phyloP scores from a whole-genome alignment of 2,797 vertebrate genomes.

The Propithecus perrieri region DNA sequence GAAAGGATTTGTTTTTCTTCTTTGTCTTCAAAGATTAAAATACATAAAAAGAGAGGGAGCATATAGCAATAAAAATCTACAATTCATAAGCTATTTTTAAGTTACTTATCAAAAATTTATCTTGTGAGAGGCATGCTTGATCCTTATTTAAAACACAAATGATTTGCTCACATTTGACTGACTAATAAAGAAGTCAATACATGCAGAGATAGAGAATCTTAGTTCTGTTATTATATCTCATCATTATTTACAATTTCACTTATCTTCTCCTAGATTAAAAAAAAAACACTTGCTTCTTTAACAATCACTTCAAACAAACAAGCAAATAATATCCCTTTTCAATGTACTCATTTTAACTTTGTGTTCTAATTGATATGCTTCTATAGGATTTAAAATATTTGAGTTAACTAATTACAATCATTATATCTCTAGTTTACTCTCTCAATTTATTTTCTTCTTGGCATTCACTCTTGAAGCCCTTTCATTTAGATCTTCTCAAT shows the following conservation, averaged over 20 bases:
- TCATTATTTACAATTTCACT: neutral
- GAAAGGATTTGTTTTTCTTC: neutral
- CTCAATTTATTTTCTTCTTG: neutral
- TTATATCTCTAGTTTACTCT: neutral
- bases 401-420: neutral
- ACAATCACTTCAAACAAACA: neutral
- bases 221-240: neutral
- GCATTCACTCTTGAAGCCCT: neutral
- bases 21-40: constrained; percentile 13
- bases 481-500: neutral
- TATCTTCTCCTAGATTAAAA: neutral
- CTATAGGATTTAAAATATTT: neutral
- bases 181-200: neutral
- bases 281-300: neutral
- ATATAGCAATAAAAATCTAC: neutral
- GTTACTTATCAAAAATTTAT: neutral
- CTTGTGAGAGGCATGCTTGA: neutral
- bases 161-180: neutral
- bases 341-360: neutral
- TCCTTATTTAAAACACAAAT: neutral
- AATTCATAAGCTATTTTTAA: neutral
- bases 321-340: neutral
- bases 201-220: neutral
- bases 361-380: neutral
- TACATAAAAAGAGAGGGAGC: neutral